These are phyloP conservation scores for Hylaeus volcanicus DNA, from an alignment of 1,140 invertebrate genomes.

Conservation along the genomic window DNA sequence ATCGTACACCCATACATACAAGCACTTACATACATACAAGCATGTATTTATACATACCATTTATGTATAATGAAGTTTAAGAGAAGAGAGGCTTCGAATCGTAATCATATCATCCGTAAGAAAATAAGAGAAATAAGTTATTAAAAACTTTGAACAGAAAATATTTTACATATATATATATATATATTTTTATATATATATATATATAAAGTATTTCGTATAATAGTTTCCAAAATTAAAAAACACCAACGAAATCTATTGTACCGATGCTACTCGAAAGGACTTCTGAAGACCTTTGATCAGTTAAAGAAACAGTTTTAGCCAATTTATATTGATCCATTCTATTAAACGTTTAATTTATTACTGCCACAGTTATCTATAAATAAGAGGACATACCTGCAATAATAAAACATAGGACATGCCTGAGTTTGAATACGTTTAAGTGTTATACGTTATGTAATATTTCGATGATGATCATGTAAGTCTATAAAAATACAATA, in stretches of 20 bases:
- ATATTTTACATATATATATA: neutral
- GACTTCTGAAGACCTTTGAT: neutral
- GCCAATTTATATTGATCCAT: neutral
- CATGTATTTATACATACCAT: constrained; percentile 42
- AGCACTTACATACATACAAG: constrained; percentile 18
- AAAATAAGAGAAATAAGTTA: constrained; percentile 39
- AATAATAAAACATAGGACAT: neutral
- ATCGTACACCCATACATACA: constrained; percentile 10
- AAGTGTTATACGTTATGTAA: constrained; percentile 1
- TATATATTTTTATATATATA: constrained; percentile 5
- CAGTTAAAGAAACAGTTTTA: constrained; percentile 24
- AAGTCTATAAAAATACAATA: constrained; percentile 48
- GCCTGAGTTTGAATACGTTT: constrained; percentile 10
- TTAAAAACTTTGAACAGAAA: constrained; percentile 31
- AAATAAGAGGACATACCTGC: neutral
- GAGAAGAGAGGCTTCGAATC: too few species aligned
- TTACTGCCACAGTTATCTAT: neutral
- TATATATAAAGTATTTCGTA: neutral
- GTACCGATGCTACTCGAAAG: neutral
- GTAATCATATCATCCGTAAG: neutral
- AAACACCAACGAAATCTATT: neutral
- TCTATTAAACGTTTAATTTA: constrained; percentile 1
- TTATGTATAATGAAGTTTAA: constrained; percentile 21
- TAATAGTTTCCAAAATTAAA: neutral
- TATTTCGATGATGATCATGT: constrained; percentile 1